Conservation (phyloP, 1,140 invertebrate genomes). For the Asbolus verrucosus region DNA sequence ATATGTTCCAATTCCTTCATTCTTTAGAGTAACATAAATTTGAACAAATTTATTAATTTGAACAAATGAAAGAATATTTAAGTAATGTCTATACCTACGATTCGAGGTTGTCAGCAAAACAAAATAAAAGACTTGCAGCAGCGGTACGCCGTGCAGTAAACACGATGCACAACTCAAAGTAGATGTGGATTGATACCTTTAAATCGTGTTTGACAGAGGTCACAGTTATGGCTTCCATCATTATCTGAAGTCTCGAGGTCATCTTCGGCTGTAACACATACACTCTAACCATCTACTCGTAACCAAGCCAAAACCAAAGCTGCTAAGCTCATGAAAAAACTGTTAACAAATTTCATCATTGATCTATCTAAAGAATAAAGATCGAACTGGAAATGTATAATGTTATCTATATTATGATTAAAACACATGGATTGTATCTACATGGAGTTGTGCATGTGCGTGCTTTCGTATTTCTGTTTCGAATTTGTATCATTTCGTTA, state of each 20-base stretch:
- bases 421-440: slow-evolving; percentile 12
- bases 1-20: too few species aligned
- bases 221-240: slow-evolving; percentile 75
- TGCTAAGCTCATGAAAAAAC: slow-evolving; percentile 20
- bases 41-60: too few species aligned
- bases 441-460: slow-evolving; percentile 34
- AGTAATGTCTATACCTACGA: slow-evolving; percentile 7
- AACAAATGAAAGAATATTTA: neutral
- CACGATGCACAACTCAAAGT: slow-evolving; percentile 39
- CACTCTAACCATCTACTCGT: slow-evolving; percentile 25
- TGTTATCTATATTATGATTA: neutral
- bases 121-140: neutral
- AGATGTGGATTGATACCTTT: slow-evolving; percentile 61
- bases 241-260: slow-evolving; percentile 70
- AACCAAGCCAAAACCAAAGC: slow-evolving; percentile 33
- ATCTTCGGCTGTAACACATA: slow-evolving; percentile 75
- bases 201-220: slow-evolving; percentile 81
- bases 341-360: neutral
- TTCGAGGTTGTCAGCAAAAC: neutral
- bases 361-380: neutral
- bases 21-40: too few species aligned
- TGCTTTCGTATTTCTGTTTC: neutral
- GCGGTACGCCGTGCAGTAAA: slow-evolving; percentile 16
- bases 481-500: neutral
- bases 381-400: neutral